A percentile compares a stretch with the other conserved stretches of the same genome.
Evolutionary conservation across 2,797 vertebrate species (phyloP).

Genomic region (Pelobates cultripes): DNA sequence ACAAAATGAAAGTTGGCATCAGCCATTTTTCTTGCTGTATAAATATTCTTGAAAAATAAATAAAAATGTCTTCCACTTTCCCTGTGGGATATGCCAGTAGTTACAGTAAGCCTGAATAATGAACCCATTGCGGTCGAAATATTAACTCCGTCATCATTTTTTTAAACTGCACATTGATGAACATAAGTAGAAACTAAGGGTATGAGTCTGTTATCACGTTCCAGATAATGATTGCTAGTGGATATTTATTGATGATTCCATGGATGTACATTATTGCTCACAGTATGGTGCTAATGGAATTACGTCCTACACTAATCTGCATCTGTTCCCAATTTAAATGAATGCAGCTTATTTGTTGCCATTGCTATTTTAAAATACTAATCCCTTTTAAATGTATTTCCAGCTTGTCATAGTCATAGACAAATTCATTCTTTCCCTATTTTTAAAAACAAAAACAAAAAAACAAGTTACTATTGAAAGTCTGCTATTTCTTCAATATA

Average conservation of each 20-base stretch:
- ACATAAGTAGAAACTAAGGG: slow-evolving; percentile 19
- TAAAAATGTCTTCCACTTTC: neutral
- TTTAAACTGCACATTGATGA: slow-evolving; percentile 36
- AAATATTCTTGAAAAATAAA: slow-evolving; percentile 1
- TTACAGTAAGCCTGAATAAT: slow-evolving; percentile 23
- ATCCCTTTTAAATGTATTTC: slow-evolving; percentile 37
- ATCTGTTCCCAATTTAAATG: slow-evolving; percentile 52
- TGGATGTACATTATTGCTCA: slow-evolving; percentile 55
- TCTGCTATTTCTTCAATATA: too few relatives aligned
- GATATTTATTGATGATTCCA: slow-evolving; percentile 54
- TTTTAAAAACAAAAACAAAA: neutral
- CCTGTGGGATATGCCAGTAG: neutral
- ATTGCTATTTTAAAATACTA: slow-evolving; percentile 35
- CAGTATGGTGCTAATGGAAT: slow-evolving; percentile 55
- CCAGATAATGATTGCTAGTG: slow-evolving; percentile 46
- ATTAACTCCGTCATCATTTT: slow-evolving; percentile 19
- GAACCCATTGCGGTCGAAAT: slow-evolving; percentile 18
- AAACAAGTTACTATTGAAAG: too few relatives aligned
- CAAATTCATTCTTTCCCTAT: neutral
- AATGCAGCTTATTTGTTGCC: slow-evolving; percentile 35
- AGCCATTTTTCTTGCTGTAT: neutral
- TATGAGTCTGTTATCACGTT: slow-evolving; percentile 32
- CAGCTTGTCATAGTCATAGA: neutral
- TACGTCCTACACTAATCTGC: slow-evolving; percentile 49
- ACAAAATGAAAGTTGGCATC: too few relatives aligned